Evolutionary conservation across 2,113 vertebrate genomes (phyloP).

Genomic region (Raja brachyura): DNA sequence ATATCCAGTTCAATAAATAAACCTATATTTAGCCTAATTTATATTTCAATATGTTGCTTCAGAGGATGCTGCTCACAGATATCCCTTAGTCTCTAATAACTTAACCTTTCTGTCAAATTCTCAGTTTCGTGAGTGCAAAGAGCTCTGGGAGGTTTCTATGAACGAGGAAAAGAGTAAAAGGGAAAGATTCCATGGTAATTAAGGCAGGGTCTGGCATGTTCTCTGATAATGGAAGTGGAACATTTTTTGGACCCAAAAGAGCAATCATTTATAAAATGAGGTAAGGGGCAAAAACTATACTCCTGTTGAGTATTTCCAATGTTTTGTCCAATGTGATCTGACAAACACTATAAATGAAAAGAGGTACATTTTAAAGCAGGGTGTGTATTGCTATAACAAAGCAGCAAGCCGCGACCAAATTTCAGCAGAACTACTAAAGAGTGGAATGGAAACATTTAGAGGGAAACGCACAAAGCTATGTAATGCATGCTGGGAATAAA

Average conservation of each 20-base stretch:
- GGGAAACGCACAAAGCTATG: too few species aligned
- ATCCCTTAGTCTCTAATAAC: background rate
- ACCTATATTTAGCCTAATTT: background rate
- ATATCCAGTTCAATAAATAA: background rate
- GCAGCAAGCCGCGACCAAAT: too few species aligned
- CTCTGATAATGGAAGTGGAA: background rate
- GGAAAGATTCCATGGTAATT: background rate
- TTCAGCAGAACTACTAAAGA: too few species aligned
- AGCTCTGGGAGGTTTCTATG: background rate
- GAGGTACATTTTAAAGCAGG: too few species aligned
- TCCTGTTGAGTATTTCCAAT: too few species aligned
- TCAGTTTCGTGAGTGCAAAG: background rate
- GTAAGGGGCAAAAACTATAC: background rate
- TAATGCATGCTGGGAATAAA: too few species aligned
- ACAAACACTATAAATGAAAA: too few species aligned
- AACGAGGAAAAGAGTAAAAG: background rate
- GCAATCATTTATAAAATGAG: background rate
- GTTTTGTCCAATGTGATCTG: too few species aligned
- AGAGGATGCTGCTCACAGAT: too few species aligned
- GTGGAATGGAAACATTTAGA: too few species aligned
- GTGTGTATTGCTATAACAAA: background rate
- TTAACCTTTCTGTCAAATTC: background rate
- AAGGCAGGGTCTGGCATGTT: background rate
- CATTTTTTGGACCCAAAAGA: background rate
- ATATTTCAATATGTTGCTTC: background rate